Base-by-base conservation (phyloP, 2,113 vertebrate species). In the Ammodytes dubius region DNA sequence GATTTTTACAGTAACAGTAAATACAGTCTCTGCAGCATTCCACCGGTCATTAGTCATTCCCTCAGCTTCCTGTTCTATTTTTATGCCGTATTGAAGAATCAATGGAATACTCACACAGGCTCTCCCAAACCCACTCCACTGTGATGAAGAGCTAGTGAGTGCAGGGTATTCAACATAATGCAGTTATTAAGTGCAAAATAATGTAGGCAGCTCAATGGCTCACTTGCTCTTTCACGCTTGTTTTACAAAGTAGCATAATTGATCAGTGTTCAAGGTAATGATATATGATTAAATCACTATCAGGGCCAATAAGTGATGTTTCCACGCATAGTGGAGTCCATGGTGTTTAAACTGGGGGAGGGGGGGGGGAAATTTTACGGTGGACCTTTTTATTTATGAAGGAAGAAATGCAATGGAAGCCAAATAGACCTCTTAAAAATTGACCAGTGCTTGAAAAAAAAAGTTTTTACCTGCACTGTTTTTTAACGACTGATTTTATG, bases 81-180 rank as follows among this genome's bases (percentile, higher is more conserved):
- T 82, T 0, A 17, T 66, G 39, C 68, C 12, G 0, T 72, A 82
- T 77, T 69, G 72, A 76, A 50, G n/a, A 66, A 82, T 87, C 81
- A 78, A 72, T 72, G 66, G 65, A 40, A 67, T 27, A 27, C 27
- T 27, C 59, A 63, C 75, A 60, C 43, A 39, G 57, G 65, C 63
- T 74, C 42, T 19, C 67, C 71, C 79, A 79, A 79, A 81, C 79
- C 68, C 82, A 74, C 61, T 82, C 60, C 42, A 63, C 45, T 61
- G 1, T 84, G 74, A 91, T 77, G 40, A 82, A 84, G 54, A 65
- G 72, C 70, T 59, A 43, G 46, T 17, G 74, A 83, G 72, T 52
- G 47, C 74, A 77, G 67, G 6, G 63, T 82, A 72, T 79, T 81
- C 66, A 46, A 74, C 74, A 61, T 3, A 66, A 66, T 45, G 64